Percentiles rank a stretch among this genome's conserved stretches.
Conservation (phyloP, 2,888 invertebrate species). For the Drosophila mimetica region DNA sequence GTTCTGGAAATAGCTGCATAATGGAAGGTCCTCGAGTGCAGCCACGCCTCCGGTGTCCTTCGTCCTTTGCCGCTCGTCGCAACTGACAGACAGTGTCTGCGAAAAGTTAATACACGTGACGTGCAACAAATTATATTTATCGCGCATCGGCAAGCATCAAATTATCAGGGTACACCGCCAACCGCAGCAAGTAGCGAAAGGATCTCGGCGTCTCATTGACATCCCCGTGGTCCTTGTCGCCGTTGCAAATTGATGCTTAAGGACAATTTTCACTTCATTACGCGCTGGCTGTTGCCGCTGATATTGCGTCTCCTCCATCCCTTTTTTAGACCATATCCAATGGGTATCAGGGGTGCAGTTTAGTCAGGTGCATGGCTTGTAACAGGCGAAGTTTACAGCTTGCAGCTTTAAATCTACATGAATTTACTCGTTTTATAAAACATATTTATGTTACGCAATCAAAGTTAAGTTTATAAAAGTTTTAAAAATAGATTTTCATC, state of each 20-base stretch:
- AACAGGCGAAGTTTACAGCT: too few relatives aligned
- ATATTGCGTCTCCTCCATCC: slow-evolving; percentile 9
- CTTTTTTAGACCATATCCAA: slow-evolving; percentile 22
- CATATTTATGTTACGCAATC: background rate
- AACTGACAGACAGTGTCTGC: slow-evolving; percentile 57
- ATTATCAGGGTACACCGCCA: slow-evolving; percentile 67
- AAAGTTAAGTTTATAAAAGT: background rate
- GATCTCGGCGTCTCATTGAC: slow-evolving; percentile 17
- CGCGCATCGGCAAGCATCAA: slow-evolving; percentile 81
- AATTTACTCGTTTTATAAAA: background rate
- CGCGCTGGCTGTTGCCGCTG: slow-evolving; percentile 41
- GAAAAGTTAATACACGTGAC: slow-evolving; percentile 80
- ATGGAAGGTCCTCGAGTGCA: slow-evolving; percentile 40
- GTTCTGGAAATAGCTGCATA: slow-evolving; percentile 69
- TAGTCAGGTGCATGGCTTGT: background rate
- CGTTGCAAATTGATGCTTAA: slow-evolving; percentile 82
- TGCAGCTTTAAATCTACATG: background rate
- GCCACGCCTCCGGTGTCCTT: background rate
- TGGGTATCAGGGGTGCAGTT: slow-evolving; percentile 36
- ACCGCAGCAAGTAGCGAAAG: slow-evolving; percentile 33
- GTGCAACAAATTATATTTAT: slow-evolving; percentile 81
- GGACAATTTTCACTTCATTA: slow-evolving; percentile 83
- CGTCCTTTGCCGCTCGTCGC: slow-evolving; percentile 19
- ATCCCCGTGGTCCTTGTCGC: slow-evolving; percentile 46
- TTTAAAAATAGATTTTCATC: too few relatives aligned